Base-by-base conservation (phyloP, 2,797 vertebrate genomes). In the Tenualosa ilisha region DNA sequence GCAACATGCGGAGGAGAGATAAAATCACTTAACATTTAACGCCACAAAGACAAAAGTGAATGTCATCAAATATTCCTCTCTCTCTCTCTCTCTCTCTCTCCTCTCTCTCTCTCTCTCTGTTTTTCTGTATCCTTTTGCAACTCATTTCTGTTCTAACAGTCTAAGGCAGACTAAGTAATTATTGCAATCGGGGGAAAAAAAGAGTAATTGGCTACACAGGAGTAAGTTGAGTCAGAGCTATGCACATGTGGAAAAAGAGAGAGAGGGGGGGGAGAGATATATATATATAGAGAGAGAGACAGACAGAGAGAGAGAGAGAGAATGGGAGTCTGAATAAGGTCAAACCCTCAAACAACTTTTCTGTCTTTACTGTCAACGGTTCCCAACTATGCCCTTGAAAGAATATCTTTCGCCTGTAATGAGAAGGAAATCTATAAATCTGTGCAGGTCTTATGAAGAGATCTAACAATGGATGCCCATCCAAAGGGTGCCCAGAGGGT, bases 21-120 rank as follows among this genome's bases (percentile, higher is more conserved):
- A 75, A 75, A 43, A 75, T 43, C 68, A 75, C 68, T 75, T 75
- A 75, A 75, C 68, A 72, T 72, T 72, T 72, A 72, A 72, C 37
- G 37, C 31, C 11, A 13, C 31, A 75, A 75, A 75, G 68, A 75
- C 31, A 7, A 37, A 75, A 75, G 31, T 15, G 26, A 72, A 72
- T 37, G 65, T 72, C 65, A 72, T 72, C 65, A 72, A 40, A 72
- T 31, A 72, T 72, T 72, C 15, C 31, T 72, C 65, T 24, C 2
- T 43, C 9, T 31, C 12, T 13, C 9, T 31, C 12, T 12, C 8
- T 37, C 6, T 63, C 59, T 63, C 54, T 56, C 54, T 56, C 54
- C 54, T 56, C 54, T 63, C 59, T 63, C 59, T 63, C 31, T 72
- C 65, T 24, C 2, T 43, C 9, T 31, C 12, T 13, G 9, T 37